Conservation (phyloP, 1,140 invertebrate genomes). For the Gonioctena quinquepunctata region DNA sequence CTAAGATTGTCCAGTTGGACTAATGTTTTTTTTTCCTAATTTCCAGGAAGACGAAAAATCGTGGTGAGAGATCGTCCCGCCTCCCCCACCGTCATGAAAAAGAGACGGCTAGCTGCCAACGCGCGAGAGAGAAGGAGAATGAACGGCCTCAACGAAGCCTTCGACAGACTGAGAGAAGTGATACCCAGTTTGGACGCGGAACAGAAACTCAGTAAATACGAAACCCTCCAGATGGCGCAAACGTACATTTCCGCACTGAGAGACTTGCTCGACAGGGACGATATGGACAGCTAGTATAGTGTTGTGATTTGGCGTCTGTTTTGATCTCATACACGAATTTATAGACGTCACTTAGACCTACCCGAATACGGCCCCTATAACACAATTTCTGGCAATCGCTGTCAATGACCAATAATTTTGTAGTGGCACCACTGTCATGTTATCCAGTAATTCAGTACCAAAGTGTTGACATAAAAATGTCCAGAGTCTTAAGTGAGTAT, state of each 20-base stretch:
- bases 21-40: too few species aligned
- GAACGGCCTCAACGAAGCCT: conserved; percentile 78
- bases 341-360: too few species aligned
- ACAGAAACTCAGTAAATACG: conserved; percentile 78
- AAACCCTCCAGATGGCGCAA: conserved; percentile 83
- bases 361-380: too few species aligned
- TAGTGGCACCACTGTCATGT: too few species aligned
- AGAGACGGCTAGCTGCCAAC: conserved; percentile 72
- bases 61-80: conserved; percentile 49
- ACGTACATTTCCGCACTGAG: conserved; percentile 75
- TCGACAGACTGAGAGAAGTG: conserved; percentile 74
- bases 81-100: conserved; percentile 64
- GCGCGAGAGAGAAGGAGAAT: conserved; percentile 73
- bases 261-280: conserved; percentile 60
- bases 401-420: too few species aligned
- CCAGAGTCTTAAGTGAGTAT: too few species aligned
- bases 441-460: too few species aligned
- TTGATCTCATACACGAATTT: too few species aligned
- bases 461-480: too few species aligned
- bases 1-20: too few species aligned
- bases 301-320: too few species aligned
- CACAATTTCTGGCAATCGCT: too few species aligned
- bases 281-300: neutral
- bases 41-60: conserved; percentile 30
- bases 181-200: conserved; percentile 75